A percentile compares a stretch with the other conserved stretches of the same genome.
These are phyloP conservation scores for Cantharis rustica DNA, from an alignment of 2,888 invertebrate species.

Conservation along the genomic window DNA sequence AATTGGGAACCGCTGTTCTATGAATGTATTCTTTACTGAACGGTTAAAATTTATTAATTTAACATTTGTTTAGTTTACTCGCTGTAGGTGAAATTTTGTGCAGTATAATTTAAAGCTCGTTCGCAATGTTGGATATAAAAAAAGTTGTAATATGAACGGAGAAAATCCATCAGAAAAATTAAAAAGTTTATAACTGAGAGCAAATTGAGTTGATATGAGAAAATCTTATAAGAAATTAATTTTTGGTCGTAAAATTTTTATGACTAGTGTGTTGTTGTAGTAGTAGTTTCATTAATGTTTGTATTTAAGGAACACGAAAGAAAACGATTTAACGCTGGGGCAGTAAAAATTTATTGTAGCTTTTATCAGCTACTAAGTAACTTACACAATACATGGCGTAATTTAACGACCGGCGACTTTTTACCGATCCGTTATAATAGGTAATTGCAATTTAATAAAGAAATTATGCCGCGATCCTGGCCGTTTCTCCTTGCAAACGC, in stretches of 20 bases:
- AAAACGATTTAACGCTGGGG: conserved; percentile 25
- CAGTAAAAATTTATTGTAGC: conserved; percentile 33
- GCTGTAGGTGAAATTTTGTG: conserved; percentile 17
- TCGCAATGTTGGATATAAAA: neutral
- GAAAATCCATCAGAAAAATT: neutral
- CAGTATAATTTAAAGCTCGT: conserved; percentile 16
- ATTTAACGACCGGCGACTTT: neutral
- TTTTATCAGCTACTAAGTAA: conserved; percentile 28
- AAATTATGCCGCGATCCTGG: neutral
- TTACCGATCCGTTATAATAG: neutral
- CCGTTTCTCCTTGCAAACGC: neutral
- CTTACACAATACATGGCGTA: conserved; percentile 1
- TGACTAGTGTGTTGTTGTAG: conserved; percentile 6
- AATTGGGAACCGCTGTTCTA: no score
- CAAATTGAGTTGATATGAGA: neutral
- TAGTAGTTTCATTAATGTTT: conserved; percentile 32
- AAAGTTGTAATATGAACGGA: neutral
- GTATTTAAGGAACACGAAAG: conserved; percentile 33
- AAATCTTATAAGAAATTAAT: conserved; percentile 10
- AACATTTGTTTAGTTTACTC: no score
- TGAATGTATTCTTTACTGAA: no score
- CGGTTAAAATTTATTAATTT: no score
- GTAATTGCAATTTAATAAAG: neutral
- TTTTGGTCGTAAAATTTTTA: conserved; percentile 30
- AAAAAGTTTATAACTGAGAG: neutral